Evolutionary conservation across 2,113 vertebrate genomes (phyloP), one percentile per base, ranked within the genome.

Genomic region (Cottus gobio): DNA sequence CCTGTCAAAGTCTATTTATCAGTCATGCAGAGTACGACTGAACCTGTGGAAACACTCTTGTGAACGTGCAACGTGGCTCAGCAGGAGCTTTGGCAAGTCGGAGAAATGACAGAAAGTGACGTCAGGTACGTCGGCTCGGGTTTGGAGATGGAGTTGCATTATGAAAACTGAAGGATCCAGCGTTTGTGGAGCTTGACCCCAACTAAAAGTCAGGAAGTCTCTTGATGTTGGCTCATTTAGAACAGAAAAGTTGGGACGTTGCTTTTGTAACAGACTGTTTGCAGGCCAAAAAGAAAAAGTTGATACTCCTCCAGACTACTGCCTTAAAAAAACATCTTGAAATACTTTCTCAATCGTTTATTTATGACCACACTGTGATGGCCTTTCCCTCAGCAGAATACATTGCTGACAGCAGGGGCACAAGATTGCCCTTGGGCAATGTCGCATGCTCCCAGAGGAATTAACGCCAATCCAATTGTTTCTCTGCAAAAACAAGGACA

Each of bases 401-500:
- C 66, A 75, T 56, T 2, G 54, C 37, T 39, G 8, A 18, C 56
- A 65, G 57, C 3, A 2, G 34, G 34, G 28, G 10, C 7, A 48
- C 31, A 22, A 65, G 50, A 73, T 58, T 44, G 46, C 57, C 28
- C 48, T 34, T 11, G 37, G 13, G 46, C 56, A n/a, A 18, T 58
- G 65, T 9, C 13, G 57, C 69, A 24, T 16, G 54, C 20, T 70
- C 66, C 26, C 60, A 13, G 22, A 61, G 50, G 67, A 85, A 83
- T 52, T 2, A 44, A 61, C 18, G 64, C 4, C 65, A 72, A 44
- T 73, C 18, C 71, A 72, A 87, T 86, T 67, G 69, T 82, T 70
- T 68, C 61, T 54, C 37, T 30, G 58, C 46, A 71, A 79, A 26
- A 90, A 82, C 48, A 76, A 80, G 31, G 9, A 71, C 44, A 36